Percentiles rank a stretch among this genome's conserved stretches.
phyloP scores from a whole-genome alignment of 37 sponge, comb jelly and placozoan species.

The Tethya wilhelma region DNA sequence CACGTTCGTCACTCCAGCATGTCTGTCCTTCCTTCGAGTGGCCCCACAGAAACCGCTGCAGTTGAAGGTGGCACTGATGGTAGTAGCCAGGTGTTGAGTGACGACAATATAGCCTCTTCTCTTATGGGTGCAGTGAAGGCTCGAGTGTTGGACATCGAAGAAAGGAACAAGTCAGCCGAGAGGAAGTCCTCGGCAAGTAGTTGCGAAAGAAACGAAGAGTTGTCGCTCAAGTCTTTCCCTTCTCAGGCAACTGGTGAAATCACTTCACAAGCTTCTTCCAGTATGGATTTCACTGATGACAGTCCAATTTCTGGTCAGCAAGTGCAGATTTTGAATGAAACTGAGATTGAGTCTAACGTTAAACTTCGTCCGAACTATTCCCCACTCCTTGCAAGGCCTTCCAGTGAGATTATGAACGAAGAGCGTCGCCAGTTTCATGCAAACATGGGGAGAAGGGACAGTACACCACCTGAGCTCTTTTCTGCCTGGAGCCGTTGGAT shows the following conservation, averaged over 20 bases:
- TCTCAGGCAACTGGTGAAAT: neutral
- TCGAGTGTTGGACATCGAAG: conserved; percentile 33
- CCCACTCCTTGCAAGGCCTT: no score
- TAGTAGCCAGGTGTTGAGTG: neutral
- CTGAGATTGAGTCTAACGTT: no score
- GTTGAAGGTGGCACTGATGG: neutral
- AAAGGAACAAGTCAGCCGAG: conserved; percentile 34
- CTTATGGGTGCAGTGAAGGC: conserved; percentile 39
- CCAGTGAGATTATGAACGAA: conserved; percentile 14
- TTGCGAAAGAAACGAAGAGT: no score
- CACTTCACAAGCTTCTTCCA: neutral
- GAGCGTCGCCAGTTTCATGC: no score
- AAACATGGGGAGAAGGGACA: conserved; percentile 6
- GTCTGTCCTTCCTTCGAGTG: no score
- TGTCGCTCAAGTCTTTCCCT: no score
- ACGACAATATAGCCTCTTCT: neutral
- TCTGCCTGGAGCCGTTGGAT: conserved; percentile 19
- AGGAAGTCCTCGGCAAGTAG: no score
- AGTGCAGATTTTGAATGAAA: no score
- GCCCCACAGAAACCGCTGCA: neutral
- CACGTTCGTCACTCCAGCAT: neutral
- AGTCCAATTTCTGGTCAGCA: no score
- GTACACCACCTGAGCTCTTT: conserved; percentile 17
- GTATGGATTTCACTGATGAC: neutral
- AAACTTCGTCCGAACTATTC: no score